Percentiles rank a stretch among this genome's conserved stretches.
phyloP scores from a whole-genome alignment of 2,113 vertebrate genomes.

The Chrysemys picta region DNA sequence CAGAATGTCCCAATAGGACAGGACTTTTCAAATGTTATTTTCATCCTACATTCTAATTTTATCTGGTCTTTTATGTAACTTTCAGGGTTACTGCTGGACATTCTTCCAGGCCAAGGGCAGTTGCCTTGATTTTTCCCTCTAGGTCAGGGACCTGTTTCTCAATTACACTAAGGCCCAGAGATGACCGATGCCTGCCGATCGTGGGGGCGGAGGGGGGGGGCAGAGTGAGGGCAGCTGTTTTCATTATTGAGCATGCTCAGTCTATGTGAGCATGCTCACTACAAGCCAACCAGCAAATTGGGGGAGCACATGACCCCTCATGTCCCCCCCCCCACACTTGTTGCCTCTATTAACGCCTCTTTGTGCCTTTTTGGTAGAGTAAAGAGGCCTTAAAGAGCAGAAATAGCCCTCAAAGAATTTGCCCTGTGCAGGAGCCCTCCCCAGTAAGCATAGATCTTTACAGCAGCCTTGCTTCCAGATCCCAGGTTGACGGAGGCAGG shows the following conservation, averaged over 20 bases:
- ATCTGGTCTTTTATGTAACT: constrained; percentile 34
- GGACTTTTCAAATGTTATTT: constrained; percentile 37
- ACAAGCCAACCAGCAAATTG: too few relatives aligned
- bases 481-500: too few relatives aligned
- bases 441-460: neutral
- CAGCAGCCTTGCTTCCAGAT: neutral
- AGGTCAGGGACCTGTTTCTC: neutral
- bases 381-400: neutral
- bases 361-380: neutral
- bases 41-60: constrained; percentile 50
- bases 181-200: too few relatives aligned
- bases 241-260: too few relatives aligned
- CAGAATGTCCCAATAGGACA: neutral
- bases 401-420: neutral
- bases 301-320: too few relatives aligned
- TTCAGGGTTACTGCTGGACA: constrained; percentile 54
- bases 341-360: neutral
- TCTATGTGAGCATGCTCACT: too few relatives aligned
- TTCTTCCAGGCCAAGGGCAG: constrained; percentile 22
- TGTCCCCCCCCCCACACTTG: too few relatives aligned
- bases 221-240: too few relatives aligned
- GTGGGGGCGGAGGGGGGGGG: too few relatives aligned
- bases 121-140: neutral
- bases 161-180: neutral
- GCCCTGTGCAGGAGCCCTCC: neutral